Conservation (phyloP, 2,888 invertebrate genomes). For the Morpho helenor region DNA sequence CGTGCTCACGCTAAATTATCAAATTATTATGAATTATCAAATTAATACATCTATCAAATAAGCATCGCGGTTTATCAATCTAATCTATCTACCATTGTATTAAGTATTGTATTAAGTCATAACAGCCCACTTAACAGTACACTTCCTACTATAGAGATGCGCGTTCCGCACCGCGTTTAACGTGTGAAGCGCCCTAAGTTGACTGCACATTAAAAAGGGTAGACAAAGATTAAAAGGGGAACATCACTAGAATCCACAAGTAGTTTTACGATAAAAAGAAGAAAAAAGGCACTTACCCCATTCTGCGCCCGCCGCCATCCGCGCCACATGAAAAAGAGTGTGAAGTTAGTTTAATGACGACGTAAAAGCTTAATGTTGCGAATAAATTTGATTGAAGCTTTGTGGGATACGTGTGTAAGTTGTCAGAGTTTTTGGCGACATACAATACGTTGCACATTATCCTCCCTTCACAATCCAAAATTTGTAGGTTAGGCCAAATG, state of each 20-base stretch:
- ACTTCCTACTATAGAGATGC: too few species aligned
- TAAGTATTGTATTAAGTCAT: too few species aligned
- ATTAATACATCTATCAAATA: too few species aligned
- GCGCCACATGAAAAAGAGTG: slow-evolving; percentile 74
- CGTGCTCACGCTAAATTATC: too few species aligned
- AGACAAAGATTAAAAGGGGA: neutral
- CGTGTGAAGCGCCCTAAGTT: neutral
- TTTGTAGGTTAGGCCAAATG: too few species aligned
- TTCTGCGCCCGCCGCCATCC: slow-evolving; percentile 65
- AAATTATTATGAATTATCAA: too few species aligned
- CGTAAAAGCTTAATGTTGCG: slow-evolving; percentile 48
- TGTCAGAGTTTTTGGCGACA: neutral
- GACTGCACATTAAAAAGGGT: neutral
- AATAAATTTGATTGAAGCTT: slow-evolving; percentile 57
- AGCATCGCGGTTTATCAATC: too few species aligned
- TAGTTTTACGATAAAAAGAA: slow-evolving; percentile 53
- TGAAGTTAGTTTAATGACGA: slow-evolving; percentile 68
- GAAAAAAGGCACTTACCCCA: slow-evolving; percentile 77
- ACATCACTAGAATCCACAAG: slow-evolving; percentile 52
- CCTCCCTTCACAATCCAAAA: too few species aligned
- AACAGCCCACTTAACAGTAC: too few species aligned
- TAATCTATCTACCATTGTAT: too few species aligned
- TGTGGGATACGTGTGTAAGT: slow-evolving; percentile 1
- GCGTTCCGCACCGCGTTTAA: too few species aligned
- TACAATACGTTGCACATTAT: too few species aligned